phyloP scores from a whole-genome alignment of 2,113 vertebrate genomes.

The Brachypteracias leptosomus region DNA sequence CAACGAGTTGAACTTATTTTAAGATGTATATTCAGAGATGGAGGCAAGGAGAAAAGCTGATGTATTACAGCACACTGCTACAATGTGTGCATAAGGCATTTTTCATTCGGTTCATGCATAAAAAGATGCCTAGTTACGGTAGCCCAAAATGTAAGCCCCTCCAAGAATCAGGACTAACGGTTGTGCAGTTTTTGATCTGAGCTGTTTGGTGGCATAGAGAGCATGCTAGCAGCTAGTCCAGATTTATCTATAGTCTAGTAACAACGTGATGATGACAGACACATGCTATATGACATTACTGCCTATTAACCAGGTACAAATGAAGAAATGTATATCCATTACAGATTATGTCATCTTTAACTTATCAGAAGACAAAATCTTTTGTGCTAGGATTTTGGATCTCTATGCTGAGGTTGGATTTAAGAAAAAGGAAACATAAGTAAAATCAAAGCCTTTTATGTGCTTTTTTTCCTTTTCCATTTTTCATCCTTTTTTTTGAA shows the following conservation, averaged over 20 bases:
- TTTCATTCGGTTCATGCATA: not conserved
- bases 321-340: not conserved
- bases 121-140: not conserved
- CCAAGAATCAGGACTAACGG: not conserved
- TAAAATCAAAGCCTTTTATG: not conserved
- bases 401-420: rapidly evolving
- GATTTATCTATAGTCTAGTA: not conserved
- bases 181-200: not conserved
- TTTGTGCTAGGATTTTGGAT: not conserved
- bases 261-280: not conserved
- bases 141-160: not conserved
- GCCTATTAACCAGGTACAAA: not conserved
- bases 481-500: not conserved
- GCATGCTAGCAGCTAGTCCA: not conserved
- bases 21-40: not conserved
- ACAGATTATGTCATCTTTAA: not conserved
- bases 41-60: not conserved
- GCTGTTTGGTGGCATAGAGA: not conserved
- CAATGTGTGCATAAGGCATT: not conserved
- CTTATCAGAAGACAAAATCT: not conserved
- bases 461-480: not conserved
- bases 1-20: not conserved
- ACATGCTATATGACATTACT: not conserved
- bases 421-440: not conserved
- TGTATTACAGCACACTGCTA: not conserved